Conservation (phyloP, 2,888 invertebrate genomes). For the Scaptomyza reducta region DNA sequence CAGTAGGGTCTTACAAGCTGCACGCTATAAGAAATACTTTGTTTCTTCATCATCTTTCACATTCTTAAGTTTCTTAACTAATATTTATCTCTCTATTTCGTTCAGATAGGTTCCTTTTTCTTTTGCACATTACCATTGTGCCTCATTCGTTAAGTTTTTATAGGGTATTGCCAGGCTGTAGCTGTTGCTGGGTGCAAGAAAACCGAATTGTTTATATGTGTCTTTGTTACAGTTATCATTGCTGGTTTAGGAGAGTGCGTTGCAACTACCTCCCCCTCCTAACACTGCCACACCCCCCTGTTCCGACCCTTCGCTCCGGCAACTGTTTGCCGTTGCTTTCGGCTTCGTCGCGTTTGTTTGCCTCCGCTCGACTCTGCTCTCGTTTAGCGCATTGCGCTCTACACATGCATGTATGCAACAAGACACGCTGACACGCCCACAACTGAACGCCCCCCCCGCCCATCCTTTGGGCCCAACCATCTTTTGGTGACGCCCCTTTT, state of each 20-base stretch:
- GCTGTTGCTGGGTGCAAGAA: slow-evolving; percentile 18
- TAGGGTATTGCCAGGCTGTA: slow-evolving; percentile 25
- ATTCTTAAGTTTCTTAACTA: no score
- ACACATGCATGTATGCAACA: slow-evolving; percentile 71
- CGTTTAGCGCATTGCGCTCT: slow-evolving; percentile 10
- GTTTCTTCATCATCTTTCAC: no score
- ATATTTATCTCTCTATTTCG: no score
- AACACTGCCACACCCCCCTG: no score
- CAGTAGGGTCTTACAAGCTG: neutral
- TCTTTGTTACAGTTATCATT: slow-evolving; percentile 78
- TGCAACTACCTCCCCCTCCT: neutral
- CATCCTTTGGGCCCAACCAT: no score
- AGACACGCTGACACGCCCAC: slow-evolving; percentile 58
- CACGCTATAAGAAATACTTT: no score
- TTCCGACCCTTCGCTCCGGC: no score
- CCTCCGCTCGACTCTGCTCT: neutral
- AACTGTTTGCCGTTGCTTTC: slow-evolving; percentile 35
- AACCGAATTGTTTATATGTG: slow-evolving; percentile 76
- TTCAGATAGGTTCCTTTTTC: no score
- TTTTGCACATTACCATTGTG: no score
- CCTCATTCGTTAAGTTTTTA: neutral
- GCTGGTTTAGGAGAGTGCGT: slow-evolving; percentile 48
- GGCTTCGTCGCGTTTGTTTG: slow-evolving; percentile 34
- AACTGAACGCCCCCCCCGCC: slow-evolving; percentile 3
- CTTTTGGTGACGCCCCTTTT: slow-evolving; percentile 51